These are phyloP conservation scores for Struthio camelus DNA, from an alignment of 2,113 vertebrate species.

Conservation along the genomic window DNA sequence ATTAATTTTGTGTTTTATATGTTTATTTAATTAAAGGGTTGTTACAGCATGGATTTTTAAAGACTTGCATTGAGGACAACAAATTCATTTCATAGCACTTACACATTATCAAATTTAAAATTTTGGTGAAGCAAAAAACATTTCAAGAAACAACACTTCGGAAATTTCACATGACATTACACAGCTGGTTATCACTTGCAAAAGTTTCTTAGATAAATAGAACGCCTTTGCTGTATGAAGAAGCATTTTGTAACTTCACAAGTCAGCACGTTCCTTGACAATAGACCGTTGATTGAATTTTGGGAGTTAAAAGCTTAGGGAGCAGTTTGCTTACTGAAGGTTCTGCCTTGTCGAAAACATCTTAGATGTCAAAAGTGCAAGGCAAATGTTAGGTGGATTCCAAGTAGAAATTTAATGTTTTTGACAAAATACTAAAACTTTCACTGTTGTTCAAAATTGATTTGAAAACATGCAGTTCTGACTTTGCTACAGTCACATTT, in stretches of 20 bases:
- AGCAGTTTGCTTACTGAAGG: background rate
- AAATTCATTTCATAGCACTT: constrained; percentile 50
- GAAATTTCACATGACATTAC: constrained; percentile 12
- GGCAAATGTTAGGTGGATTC: background rate
- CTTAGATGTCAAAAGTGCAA: background rate
- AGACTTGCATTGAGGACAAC: constrained; percentile 5
- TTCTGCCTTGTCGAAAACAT: background rate
- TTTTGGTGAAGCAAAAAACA: background rate
- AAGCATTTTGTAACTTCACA: background rate
- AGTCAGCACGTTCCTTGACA: background rate
- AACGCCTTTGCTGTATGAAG: background rate
- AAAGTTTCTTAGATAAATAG: background rate
- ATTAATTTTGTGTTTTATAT: background rate
- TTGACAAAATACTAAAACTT: background rate
- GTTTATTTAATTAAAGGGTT: constrained; percentile 48
- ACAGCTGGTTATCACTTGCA: constrained; percentile 19
- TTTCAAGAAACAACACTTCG: background rate
- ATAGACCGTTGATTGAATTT: background rate
- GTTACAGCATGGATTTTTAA: constrained; percentile 35
- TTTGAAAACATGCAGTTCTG: background rate
- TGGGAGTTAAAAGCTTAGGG: background rate
- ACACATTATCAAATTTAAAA: background rate
- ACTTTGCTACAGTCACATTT: background rate
- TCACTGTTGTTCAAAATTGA: background rate
- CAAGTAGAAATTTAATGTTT: background rate